Evolutionary conservation across 2,797 vertebrate species (phyloP), one percentile per base, ranked within the genome.

Genomic region (Caiman crocodilus): DNA sequence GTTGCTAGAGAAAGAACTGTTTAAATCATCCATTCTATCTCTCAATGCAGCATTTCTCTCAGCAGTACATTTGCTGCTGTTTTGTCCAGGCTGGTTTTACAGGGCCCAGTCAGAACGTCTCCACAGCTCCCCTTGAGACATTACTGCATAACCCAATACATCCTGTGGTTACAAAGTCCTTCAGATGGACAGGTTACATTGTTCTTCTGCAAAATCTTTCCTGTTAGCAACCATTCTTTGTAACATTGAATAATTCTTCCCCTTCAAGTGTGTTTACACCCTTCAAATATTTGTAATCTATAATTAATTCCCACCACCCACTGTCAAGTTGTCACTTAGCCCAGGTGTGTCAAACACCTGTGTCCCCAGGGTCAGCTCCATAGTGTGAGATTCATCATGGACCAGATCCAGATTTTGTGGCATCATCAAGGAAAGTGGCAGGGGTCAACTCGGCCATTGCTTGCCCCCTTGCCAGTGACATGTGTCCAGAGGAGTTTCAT

Each of bases 121-220:
- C 63, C 63, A 28, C 78, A 79, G 35, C 58, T 81, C 79, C 21
- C 55, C 14, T 3, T 61, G 21, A 65, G 30, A 56, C 1, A 3
- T 23, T 13, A 0, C 3, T 6, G 15, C 2, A 0, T 59, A 30
- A 21, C 42, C 78, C 30, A 61, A 1, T 15, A 21, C 21, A 17
- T 5, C 73, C 67, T 21, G 9, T 11, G 21, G 82, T 30, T 56
- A 73, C 5, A 26, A 5, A 23, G 15, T 57, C 5, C 5, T 18
- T 86, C 67, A 75, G 35, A 28, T 55, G 15, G 61, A 20, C 81
- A 88, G 60, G 11, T 79, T 56, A 25, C 32, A 21, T 64, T 55
- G 74, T 30, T 71, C 35, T 4, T 2, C 23, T 26, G 50, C 28
- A 26, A 81, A 85, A 60, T 16, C 28, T 17, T 10, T 1, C 16